Conservation (phyloP, 2,888 invertebrate genomes). For the Eilema sororculum region DNA sequence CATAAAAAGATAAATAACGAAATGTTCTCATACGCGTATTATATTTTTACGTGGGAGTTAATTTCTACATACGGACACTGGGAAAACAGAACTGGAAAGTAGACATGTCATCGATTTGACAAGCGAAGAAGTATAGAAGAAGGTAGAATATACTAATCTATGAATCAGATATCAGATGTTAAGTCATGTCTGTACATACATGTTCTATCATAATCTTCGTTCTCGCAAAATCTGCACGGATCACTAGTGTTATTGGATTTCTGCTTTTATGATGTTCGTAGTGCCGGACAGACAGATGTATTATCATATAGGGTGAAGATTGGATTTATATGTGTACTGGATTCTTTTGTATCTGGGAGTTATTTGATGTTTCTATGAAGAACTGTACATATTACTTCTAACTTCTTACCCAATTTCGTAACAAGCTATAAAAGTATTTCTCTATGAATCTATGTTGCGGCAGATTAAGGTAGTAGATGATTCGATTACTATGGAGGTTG, state of each 20-base stretch:
- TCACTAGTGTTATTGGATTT: conserved; percentile 76
- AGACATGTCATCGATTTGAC: background rate
- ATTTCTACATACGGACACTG: no score
- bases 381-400: background rate
- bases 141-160: background rate
- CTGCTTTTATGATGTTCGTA: conserved; percentile 60
- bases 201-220: conserved; percentile 58
- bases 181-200: conserved; percentile 40
- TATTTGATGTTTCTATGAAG: conserved; percentile 7
- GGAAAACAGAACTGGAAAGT: background rate
- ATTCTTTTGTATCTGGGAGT: conserved; percentile 1
- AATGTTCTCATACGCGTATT: no score
- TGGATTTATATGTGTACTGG: conserved; percentile 31
- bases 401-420: background rate
- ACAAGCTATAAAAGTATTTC: background rate
- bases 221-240: conserved; percentile 66
- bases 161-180: background rate
- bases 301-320: conserved; percentile 46
- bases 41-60: no score
- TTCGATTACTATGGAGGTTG: no score
- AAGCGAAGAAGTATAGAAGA: background rate
- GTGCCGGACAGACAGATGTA: conserved; percentile 50
- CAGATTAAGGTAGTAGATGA: no score
- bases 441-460: background rate
- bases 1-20: no score